Base-by-base conservation (phyloP, 1,140 invertebrate species). In the Eriocheir sinensis region DNA sequence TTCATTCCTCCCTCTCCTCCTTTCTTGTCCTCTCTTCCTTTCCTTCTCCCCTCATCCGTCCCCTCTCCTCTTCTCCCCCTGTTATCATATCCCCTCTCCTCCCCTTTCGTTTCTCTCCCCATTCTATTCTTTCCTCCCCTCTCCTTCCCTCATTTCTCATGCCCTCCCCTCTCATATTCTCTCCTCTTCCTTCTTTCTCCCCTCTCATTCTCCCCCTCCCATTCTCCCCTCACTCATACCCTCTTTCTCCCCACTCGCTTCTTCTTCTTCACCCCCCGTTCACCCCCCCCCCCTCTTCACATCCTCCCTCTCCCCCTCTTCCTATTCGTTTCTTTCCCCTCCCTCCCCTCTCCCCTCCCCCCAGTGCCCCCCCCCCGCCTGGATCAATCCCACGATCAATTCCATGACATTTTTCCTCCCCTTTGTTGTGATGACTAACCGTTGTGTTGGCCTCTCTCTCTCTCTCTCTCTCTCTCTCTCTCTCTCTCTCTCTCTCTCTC, bases 401-500 rank as follows among this genome's bases (percentile, higher is more conserved):
- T 38, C 36, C 83, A 40, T 41, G 36, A 38, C 40, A 38, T 41
- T 41, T 86, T n/a, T 21, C 21, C 48, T 53, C 48, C 48, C 48
- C 21, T 21, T 21, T 53, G 48, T 53, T 53, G 48, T 53, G 48
- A 53, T 53, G 48, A 53, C 48, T 53, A 53, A 53, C 48, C 48
- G n/a, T n/a, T n/a, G n/a, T n/a, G 12, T 72, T n/a, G 30, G 12
- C 48, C 89, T 44, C 89, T 90, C 60, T 44, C 41, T 90, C 89
- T n/a, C n/a, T n/a, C 2, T n/a, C 90, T 41, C 34, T 40, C 60
- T 79, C 60, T 41, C 40, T 80, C 60, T 30, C 48, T 81, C 38
- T 92, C 53, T n/a, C 36, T 92, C 38, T 92, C 21, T 92, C 89
- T 44, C 89, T 34, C 89, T 48, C 89, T 41, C 40, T 60, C 32